phyloP scores from a whole-genome alignment of 2,113 vertebrate species.

The Myrmecophaga tridactyla region DNA sequence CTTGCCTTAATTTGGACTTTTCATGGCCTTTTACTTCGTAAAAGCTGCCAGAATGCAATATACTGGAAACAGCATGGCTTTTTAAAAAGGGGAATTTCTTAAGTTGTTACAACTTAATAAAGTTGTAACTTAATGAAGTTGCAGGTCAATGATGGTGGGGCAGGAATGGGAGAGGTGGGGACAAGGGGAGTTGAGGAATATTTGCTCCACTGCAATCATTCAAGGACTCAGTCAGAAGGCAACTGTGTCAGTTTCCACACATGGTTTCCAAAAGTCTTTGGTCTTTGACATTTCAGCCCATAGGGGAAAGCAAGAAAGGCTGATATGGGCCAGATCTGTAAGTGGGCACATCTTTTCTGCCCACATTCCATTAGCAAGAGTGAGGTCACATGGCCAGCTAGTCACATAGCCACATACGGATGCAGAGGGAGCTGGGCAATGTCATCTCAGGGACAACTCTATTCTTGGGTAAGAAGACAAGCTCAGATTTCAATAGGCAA shows the following conservation, averaged over 20 bases:
- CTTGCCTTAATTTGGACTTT: no score
- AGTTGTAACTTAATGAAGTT: no score
- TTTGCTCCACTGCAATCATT: not conserved
- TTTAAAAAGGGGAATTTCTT: no score
- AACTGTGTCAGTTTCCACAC: not conserved
- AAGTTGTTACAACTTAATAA: no score
- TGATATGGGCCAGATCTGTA: not conserved
- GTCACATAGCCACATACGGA: not conserved
- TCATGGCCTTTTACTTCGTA: no score
- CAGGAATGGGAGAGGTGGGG: not conserved
- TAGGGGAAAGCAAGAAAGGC: not conserved
- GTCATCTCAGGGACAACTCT: not conserved
- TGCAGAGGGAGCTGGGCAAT: not conserved
- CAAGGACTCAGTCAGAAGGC: not conserved
- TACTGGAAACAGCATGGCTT: no score
- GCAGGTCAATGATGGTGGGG: fast-evolving
- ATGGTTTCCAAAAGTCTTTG: not conserved
- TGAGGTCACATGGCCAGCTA: not conserved
- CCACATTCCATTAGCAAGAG: not conserved
- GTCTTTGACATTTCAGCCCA: not conserved
- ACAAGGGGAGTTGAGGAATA: no score
- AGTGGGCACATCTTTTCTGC: not conserved
- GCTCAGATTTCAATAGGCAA: not conserved
- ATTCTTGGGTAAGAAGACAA: not conserved
- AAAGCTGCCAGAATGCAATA: no score